These are phyloP conservation scores for Tapirus indicus DNA, from an alignment of 2,797 vertebrate genomes.

Conservation along the genomic window DNA sequence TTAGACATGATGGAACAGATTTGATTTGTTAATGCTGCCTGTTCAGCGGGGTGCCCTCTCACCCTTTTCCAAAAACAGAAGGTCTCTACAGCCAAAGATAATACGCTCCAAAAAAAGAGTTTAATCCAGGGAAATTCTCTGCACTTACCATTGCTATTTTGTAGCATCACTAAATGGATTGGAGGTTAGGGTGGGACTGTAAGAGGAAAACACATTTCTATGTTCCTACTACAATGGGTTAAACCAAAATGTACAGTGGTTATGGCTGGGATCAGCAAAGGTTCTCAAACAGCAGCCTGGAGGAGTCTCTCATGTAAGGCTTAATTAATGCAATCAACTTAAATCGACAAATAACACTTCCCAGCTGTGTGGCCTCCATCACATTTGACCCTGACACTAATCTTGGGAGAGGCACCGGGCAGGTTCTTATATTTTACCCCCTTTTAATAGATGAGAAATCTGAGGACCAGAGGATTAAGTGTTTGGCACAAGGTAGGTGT, in stretches of 20 bases:
- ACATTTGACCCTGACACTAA: not conserved
- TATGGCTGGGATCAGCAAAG: not conserved
- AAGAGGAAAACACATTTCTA: not conserved
- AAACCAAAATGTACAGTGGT: not conserved
- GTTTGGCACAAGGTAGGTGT: not conserved
- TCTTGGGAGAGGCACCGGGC: not conserved
- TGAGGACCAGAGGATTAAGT: not conserved
- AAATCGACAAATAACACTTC: not conserved
- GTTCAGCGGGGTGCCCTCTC: not conserved
- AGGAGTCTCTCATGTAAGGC: not conserved
- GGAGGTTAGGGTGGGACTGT: not conserved
- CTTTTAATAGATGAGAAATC: constrained; percentile 22
- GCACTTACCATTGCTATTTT: not conserved
- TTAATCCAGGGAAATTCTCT: constrained; percentile 41
- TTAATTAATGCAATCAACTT: not conserved
- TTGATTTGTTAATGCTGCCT: not conserved
- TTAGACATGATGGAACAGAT: not conserved
- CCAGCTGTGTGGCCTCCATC: not conserved
- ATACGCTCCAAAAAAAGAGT: not conserved
- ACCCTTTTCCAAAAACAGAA: constrained; percentile 65
- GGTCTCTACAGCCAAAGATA: constrained; percentile 61
- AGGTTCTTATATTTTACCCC: not conserved
- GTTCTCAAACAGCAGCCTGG: not conserved
- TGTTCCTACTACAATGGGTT: not conserved
- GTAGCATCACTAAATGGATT: not conserved